Evolutionary conservation across 2,113 vertebrate genomes (phyloP).

Genomic region (Aegithalos caudatus): DNA sequence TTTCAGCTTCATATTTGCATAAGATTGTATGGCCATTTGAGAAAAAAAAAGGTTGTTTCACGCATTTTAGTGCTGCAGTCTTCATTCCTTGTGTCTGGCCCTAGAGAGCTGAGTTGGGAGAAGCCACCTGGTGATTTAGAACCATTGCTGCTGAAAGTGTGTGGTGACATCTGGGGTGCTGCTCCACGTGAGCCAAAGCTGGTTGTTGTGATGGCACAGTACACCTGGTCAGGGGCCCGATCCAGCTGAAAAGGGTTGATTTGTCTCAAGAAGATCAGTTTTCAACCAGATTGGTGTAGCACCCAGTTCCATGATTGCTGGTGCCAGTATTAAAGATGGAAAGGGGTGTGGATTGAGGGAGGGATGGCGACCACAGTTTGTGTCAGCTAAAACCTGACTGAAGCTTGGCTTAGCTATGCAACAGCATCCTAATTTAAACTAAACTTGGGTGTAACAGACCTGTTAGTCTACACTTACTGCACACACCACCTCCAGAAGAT

Average conservation of each 20-base stretch:
- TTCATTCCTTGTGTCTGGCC: not conserved
- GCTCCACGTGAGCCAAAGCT: not conserved
- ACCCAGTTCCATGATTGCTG: not conserved
- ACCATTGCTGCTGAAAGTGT: not conserved
- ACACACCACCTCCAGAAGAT: slow-evolving; percentile 28
- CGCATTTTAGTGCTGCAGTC: not conserved
- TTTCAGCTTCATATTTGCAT: not conserved
- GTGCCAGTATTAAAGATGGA: not conserved
- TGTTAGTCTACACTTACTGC: slow-evolving; percentile 50
- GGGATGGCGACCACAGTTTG: not conserved
- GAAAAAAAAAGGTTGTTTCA: not conserved
- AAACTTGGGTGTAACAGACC: slow-evolving; percentile 45
- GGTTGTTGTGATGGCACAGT: not conserved
- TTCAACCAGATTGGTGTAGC: not conserved
- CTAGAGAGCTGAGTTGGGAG: not conserved
- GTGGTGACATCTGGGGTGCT: not conserved
- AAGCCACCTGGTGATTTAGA: not conserved
- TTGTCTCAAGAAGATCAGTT: not conserved
- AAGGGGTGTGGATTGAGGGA: not conserved
- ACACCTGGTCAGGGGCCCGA: not conserved
- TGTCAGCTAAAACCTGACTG: slow-evolving; percentile 34
- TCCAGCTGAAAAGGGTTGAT: not conserved
- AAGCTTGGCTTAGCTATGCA: slow-evolving; percentile 37
- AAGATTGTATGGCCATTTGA: not conserved
- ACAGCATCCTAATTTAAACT: slow-evolving; percentile 31